Evolutionary conservation across 2,113 vertebrate species (phyloP).

Genomic region (Vicugna pacos): DNA sequence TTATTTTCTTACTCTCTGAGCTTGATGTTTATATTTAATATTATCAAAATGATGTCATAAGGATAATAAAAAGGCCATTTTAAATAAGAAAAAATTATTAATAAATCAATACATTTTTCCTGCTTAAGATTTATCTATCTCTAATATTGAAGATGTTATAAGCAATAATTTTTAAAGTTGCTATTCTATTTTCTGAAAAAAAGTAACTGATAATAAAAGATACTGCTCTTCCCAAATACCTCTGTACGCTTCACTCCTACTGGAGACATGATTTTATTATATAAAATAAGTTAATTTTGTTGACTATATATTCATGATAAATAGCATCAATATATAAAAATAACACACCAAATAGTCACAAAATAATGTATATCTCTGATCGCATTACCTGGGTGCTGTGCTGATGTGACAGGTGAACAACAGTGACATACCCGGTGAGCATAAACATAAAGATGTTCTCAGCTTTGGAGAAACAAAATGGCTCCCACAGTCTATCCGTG

Average conservation of each 20-base stretch:
- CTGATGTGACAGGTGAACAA: background rate
- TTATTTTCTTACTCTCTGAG: constrained; percentile 47
- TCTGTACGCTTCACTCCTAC: background rate
- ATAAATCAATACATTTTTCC: background rate
- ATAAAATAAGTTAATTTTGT: constrained; percentile 45
- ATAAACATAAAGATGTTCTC: background rate
- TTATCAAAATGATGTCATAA: background rate
- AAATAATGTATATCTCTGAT: background rate
- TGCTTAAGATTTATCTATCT: constrained; percentile 30
- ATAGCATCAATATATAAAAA: background rate
- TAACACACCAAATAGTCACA: background rate
- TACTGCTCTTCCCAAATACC: background rate
- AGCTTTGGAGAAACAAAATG: constrained; percentile 20
- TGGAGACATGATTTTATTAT: background rate
- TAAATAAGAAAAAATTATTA: constrained; percentile 20
- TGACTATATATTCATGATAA: background rate
- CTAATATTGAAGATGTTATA: background rate
- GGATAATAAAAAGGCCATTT: background rate
- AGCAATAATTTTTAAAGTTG: constrained; percentile 7
- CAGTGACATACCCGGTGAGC: background rate
- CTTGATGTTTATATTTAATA: constrained; percentile 4
- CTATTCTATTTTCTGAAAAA: background rate
- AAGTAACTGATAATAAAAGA: background rate
- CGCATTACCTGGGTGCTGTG: background rate
- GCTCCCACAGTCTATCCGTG: background rate